Percentiles rank a stretch among this genome's conserved stretches.
phyloP scores from a whole-genome alignment of 2,797 vertebrate species.

The Phoeniculus purpureus region DNA sequence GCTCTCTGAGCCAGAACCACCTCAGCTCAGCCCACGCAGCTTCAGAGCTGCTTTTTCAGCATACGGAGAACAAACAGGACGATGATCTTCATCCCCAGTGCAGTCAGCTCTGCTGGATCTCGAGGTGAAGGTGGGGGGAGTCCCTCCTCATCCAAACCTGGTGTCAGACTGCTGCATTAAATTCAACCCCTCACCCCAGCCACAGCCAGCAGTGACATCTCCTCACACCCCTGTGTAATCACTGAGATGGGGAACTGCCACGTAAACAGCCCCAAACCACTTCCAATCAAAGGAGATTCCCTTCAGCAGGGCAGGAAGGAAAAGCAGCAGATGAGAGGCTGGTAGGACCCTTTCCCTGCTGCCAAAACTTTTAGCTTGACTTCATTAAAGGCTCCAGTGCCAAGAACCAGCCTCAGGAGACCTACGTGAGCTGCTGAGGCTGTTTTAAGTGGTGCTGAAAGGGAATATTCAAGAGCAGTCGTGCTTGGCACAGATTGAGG shows the following conservation, averaged over 20 bases:
- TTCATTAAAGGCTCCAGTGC: neutral
- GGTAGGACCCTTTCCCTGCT: neutral
- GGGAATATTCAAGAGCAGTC: neutral
- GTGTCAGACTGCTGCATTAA: rapidly evolving
- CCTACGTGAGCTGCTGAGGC: rapidly evolving
- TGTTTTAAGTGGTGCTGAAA: neutral
- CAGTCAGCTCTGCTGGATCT: neutral
- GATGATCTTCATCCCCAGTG: rapidly evolving
- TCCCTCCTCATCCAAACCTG: neutral
- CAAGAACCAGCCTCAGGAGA: neutral
- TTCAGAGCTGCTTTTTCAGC: neutral
- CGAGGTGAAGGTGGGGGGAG: neutral
- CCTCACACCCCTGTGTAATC: rapidly evolving
- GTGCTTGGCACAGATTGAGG: neutral
- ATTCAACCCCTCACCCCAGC: rapidly evolving
- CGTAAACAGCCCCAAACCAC: rapidly evolving
- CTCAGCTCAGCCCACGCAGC: neutral
- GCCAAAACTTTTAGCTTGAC: neutral
- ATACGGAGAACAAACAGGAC: neutral
- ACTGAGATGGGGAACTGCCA: rapidly evolving
- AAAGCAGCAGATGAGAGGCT: neutral
- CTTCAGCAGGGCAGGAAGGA: rapidly evolving
- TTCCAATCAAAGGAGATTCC: neutral
- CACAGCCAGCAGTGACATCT: neutral
- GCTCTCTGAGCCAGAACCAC: rapidly evolving